Percentiles rank a stretch among this genome's conserved stretches.
Conservation (phyloP, 2,113 vertebrate genomes). For the Nibea coibor region DNA sequence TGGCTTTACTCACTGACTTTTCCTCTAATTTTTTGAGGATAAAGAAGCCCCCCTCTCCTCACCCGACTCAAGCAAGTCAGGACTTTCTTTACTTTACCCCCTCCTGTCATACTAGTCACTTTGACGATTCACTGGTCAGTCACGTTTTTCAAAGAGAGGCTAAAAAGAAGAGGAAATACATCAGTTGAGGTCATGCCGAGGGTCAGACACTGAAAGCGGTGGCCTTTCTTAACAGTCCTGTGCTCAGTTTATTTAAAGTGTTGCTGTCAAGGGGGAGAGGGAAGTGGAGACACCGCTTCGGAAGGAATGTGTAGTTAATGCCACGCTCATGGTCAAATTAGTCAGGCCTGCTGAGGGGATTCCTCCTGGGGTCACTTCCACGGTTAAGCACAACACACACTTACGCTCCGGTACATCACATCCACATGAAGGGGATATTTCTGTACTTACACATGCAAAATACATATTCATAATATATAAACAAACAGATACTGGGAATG, state of each 20-base stretch:
- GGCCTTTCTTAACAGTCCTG: constrained; percentile 44
- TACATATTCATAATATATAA: background rate
- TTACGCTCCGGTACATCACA: background rate
- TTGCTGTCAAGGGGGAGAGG: constrained; percentile 37
- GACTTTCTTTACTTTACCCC: constrained; percentile 13
- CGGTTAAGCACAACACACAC: constrained; percentile 18
- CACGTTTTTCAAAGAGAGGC: constrained; percentile 41
- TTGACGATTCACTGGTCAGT: constrained; percentile 49
- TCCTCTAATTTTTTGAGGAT: constrained; percentile 50
- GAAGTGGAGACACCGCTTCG: constrained; percentile 52
- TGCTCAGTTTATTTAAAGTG: constrained; percentile 72
- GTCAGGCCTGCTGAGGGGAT: constrained; percentile 64
- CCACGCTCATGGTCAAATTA: constrained; percentile 75
- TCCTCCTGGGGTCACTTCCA: constrained; percentile 51
- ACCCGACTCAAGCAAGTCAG: constrained; percentile 11
- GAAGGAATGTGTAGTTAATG: constrained; percentile 81
- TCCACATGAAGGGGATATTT: constrained; percentile 5
- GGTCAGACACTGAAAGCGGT: constrained; percentile 54
- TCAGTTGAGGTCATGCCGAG: constrained; percentile 36
- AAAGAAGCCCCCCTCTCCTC: background rate
- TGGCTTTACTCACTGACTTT: constrained; percentile 69
- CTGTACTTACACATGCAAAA: constrained; percentile 10
- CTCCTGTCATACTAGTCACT: constrained; percentile 40
- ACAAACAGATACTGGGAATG: background rate
- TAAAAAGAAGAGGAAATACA: constrained; percentile 69